These are phyloP conservation scores for Gonioctena quinquepunctata DNA, from an alignment of 1,140 invertebrate genomes.

Conservation along the genomic window DNA sequence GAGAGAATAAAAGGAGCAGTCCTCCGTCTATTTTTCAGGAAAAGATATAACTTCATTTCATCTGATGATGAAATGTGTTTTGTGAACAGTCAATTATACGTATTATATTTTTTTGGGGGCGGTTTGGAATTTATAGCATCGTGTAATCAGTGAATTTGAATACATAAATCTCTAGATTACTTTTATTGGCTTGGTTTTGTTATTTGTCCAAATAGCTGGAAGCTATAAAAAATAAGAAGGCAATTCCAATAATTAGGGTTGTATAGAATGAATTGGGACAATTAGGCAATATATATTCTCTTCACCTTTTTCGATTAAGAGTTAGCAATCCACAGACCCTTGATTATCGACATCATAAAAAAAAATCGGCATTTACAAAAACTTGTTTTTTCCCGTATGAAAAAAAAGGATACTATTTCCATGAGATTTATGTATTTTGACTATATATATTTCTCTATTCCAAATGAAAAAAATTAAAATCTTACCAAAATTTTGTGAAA, in stretches of 20 bases:
- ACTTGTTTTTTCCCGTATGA: neutral
- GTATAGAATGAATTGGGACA: neutral
- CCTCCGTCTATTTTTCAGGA: neutral
- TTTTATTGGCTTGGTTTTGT: neutral
- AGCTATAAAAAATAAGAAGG: neutral
- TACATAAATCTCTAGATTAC: conserved; percentile 6
- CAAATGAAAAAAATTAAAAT: too few relatives aligned
- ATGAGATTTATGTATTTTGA: too few relatives aligned
- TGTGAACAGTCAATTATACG: neutral
- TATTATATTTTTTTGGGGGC: neutral
- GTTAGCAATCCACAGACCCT: too few relatives aligned
- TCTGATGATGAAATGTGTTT: neutral
- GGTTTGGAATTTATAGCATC: neutral
- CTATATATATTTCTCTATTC: too few relatives aligned
- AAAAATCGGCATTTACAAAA: neutral
- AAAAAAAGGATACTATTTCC: too few relatives aligned
- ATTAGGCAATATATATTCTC: too few relatives aligned
- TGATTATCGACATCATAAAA: neutral
- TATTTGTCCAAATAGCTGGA: neutral
- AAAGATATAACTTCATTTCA: neutral
- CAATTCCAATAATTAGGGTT: neutral
- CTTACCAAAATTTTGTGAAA: too few relatives aligned
- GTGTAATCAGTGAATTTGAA: conserved; percentile 1
- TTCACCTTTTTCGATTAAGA: too few relatives aligned
- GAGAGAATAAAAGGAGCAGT: too few relatives aligned